A percentile compares a stretch with the other conserved stretches of the same genome.
phyloP scores from a whole-genome alignment of 2,797 vertebrate species.

The Poeciliopsis infans region DNA sequence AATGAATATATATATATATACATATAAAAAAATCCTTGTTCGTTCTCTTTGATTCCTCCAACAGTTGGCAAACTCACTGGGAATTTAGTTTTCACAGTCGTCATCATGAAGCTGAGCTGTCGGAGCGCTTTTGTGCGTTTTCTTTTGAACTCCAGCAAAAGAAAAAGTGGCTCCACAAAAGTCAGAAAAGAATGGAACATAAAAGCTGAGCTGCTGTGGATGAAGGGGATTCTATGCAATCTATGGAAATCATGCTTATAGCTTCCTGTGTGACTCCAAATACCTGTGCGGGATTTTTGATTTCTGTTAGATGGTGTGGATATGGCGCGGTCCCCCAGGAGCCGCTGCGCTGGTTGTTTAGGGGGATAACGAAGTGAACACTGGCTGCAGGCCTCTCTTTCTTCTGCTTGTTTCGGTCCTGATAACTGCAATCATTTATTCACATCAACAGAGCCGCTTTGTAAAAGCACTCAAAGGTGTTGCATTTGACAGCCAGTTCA shows the following conservation, averaged over 20 bases:
- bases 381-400: slow-evolving; percentile 58
- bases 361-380: slow-evolving; percentile 54
- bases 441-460: slow-evolving; percentile 65
- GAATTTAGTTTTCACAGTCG: slow-evolving; percentile 47
- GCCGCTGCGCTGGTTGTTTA: slow-evolving; percentile 42
- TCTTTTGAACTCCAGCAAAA: too few relatives aligned
- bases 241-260: slow-evolving; percentile 39
- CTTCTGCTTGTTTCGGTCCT: slow-evolving; percentile 52
- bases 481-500: slow-evolving; percentile 60
- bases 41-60: slow-evolving; percentile 46
- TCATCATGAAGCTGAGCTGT: slow-evolving; percentile 41
- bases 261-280: slow-evolving; percentile 24
- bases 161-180: slow-evolving; percentile 28
- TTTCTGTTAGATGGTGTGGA: slow-evolving; percentile 33
- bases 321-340: slow-evolving; percentile 37
- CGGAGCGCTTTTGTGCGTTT: slow-evolving; percentile 26
- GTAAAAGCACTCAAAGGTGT: slow-evolving; percentile 61
- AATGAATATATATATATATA: slow-evolving; percentile 31
- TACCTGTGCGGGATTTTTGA: slow-evolving; percentile 24
- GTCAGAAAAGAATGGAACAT: slow-evolving; percentile 19
- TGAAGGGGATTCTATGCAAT: slow-evolving; percentile 29
- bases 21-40: slow-evolving; percentile 10
- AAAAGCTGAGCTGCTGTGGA: slow-evolving; percentile 7
- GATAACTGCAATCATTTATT: slow-evolving; percentile 68
- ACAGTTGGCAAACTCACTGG: slow-evolving; percentile 41